Conservation (phyloP, 2,113 vertebrate species). For the Seriola rivoliana region DNA sequence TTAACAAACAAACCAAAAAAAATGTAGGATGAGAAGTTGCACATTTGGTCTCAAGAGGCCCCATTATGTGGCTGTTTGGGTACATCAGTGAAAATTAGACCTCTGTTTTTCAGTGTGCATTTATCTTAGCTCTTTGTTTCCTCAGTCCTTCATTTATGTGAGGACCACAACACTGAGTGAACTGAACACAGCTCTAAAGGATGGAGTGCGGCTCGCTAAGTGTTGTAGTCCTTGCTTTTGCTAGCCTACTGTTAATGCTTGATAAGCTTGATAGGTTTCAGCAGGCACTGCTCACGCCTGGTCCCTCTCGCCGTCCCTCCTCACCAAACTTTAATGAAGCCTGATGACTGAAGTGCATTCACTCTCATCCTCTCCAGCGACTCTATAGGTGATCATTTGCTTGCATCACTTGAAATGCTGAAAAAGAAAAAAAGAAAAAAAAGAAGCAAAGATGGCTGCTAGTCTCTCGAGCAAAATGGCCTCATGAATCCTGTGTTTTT, state of each 20-base stretch:
- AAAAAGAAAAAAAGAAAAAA: background rate
- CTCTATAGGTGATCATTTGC: constrained; percentile 48
- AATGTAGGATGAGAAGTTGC: too few species aligned
- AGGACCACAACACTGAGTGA: background rate
- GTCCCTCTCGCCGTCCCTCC: constrained; percentile 18
- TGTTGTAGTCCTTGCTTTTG: constrained; percentile 15
- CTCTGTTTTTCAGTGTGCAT: background rate
- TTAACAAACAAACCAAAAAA: too few species aligned
- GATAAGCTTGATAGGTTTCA: constrained; percentile 61
- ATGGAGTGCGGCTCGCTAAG: constrained; percentile 20
- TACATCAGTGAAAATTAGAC: too few species aligned
- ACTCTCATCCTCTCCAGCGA: constrained; percentile 10
- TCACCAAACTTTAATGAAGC: constrained; percentile 52
- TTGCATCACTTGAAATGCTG: constrained; percentile 16
- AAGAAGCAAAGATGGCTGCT: background rate
- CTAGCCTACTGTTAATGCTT: constrained; percentile 58
- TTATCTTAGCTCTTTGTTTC: background rate
- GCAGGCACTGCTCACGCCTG: constrained; percentile 31
- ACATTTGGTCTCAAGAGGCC: too few species aligned
- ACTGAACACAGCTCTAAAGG: constrained; percentile 13
- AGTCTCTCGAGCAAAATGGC: background rate
- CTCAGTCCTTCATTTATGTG: background rate
- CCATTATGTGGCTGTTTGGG: too few species aligned
- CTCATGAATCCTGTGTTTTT: constrained; percentile 13
- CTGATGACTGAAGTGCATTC: constrained; percentile 62